phyloP scores from a whole-genome alignment of 2,113 vertebrate genomes.

The Bufo bufo region DNA sequence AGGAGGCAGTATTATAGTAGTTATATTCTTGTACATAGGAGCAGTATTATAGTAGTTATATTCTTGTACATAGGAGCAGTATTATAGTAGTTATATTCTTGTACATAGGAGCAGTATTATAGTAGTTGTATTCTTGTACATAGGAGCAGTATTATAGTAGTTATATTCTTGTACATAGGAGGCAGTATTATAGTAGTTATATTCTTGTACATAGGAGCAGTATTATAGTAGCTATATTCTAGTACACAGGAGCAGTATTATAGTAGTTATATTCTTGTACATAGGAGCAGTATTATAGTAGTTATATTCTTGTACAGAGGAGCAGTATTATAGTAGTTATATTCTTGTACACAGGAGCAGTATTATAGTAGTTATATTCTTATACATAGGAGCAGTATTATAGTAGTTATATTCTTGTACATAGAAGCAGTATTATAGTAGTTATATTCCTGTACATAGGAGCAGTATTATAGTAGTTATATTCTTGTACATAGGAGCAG shows the following conservation, averaged over 20 bases:
- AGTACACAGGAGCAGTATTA: not conserved
- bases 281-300: not conserved
- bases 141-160: slow-evolving; percentile 1
- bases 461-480: not conserved
- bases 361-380: slow-evolving; percentile 8
- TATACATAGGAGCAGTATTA: not conserved
- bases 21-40: too few species aligned
- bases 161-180: not conserved
- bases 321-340: too few species aligned
- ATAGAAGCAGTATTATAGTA: slow-evolving; percentile 7
- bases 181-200: not conserved
- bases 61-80: too few species aligned
- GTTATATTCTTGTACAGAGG: too few species aligned
- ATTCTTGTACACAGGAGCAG: not conserved
- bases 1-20: too few species aligned
- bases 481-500: not conserved
- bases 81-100: too few species aligned
- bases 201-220: slow-evolving; percentile 2
- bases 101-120: not conserved
- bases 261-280: slow-evolving; percentile 3
- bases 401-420: not conserved
- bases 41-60: too few species aligned
- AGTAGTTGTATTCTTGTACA: slow-evolving; percentile 10
- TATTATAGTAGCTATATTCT: slow-evolving; percentile 5
- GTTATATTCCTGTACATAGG: slow-evolving; percentile 9